Evolutionary conservation across 30 jellyfish, hydroid and myxozoan genomes (phyloP).

Genomic region (Aurelia sp.): DNA sequence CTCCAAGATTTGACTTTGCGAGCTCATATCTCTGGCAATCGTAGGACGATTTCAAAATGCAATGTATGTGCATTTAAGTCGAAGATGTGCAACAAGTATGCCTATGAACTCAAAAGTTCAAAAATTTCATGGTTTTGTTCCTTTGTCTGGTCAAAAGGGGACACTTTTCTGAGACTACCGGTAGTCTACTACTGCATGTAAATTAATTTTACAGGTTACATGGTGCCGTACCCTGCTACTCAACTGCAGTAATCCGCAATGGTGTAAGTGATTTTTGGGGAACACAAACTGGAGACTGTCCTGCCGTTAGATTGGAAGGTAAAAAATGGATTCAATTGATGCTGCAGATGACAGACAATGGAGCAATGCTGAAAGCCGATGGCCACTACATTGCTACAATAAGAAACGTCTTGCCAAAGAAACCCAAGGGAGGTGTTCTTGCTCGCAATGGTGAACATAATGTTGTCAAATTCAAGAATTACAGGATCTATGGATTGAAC

Average conservation of each 20-base stretch:
- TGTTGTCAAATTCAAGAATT: neutral
- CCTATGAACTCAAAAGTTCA: too few species aligned
- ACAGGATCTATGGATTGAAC: neutral
- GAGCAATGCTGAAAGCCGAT: slow-evolving; percentile 1
- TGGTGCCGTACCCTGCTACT: neutral
- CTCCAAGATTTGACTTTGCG: too few species aligned
- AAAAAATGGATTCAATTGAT: neutral
- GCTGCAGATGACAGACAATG: neutral
- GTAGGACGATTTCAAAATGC: too few species aligned
- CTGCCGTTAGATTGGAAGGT: neutral
- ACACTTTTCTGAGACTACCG: too few species aligned
- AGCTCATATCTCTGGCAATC: too few species aligned
- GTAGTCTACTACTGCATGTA: too few species aligned
- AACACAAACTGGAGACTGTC: neutral
- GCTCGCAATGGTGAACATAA: neutral
- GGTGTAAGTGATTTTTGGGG: slow-evolving; percentile 1
- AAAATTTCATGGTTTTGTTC: too few species aligned
- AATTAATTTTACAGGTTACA: neutral
- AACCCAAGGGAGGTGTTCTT: neutral
- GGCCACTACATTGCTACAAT: neutral
- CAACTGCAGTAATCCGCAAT: slow-evolving; percentile 2
- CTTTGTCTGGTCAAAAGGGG: too few species aligned
- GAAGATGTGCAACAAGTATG: too few species aligned
- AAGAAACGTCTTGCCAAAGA: neutral
- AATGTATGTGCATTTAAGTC: too few species aligned